Base-by-base conservation (phyloP, 2,113 vertebrate species). In the Lipotes vexillifer region DNA sequence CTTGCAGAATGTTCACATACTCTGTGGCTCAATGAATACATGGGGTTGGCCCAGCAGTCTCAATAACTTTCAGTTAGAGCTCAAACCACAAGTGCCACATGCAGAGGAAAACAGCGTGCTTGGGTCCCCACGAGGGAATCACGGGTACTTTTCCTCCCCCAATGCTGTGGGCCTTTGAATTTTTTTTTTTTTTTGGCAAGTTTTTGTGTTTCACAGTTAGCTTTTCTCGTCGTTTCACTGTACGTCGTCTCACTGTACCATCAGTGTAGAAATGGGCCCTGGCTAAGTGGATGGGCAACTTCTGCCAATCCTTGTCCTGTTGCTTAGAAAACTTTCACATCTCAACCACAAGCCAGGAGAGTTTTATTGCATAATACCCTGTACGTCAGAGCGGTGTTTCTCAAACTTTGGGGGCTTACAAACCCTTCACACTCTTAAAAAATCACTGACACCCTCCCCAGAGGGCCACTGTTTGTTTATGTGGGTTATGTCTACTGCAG, bases 241-340 rank as follows among this genome's bases (percentile, higher is more conserved):
- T 33, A 88, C 2, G 59, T 1, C 68, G 59, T 1, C 68, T 66
- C 59, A 29, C 38, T 49, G 75, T 33, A 88, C 2, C 68, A 63
- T 36, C 31, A 78, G 59, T 25, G 1, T 33, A 59, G 68, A 83
- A 66, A 59, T 13, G 17, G 63, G 20, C 41, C 46, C 57, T 38
- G 65, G 46, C 15, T 55, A 49, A 49, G 29, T 15, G 44, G 38
- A 84, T 69, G 66, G 52, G 33, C 18, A 75, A 52, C 3, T 6
- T n/a, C 20, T 1, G 7, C 36, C 36, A 20, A 33, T 29, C 49
- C 66, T 52, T 72, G n/a, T 2, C 61, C 7, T 74, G 33, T 38
- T 59, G 21, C 44, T n/a, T 72, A 68, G 66, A 49, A 87, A 87
- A 66, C 25, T 66, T 90, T 17, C 69, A 44, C 10, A 96, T 69